phyloP scores from a whole-genome alignment of 1,140 invertebrate species.

The Drosophila burlai region DNA sequence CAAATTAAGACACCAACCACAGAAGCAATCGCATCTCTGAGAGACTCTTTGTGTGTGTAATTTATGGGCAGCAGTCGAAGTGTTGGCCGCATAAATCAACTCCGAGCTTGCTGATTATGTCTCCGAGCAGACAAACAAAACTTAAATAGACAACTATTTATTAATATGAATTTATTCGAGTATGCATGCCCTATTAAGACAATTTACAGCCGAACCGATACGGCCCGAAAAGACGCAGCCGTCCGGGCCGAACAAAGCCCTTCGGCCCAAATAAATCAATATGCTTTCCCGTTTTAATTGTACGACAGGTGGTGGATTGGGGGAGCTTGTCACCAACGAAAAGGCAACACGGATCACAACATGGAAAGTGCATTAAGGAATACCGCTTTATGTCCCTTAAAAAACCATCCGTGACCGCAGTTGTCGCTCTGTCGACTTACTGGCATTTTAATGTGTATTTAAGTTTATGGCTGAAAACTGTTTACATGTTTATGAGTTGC shows the following conservation, averaged over 20 bases:
- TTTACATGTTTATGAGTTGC: constrained; percentile 35
- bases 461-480: constrained; percentile 49
- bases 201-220: constrained; percentile 10
- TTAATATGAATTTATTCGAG: constrained; percentile 23
- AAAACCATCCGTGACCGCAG: constrained; percentile 32
- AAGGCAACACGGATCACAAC: constrained; percentile 32
- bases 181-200: constrained; percentile 20
- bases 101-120: constrained; percentile 15
- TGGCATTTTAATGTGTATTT: constrained; percentile 58
- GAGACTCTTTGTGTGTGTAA: constrained; percentile 9
- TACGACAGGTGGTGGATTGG: constrained; percentile 35
- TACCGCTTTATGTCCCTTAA: constrained; percentile 35
- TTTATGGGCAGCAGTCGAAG: constrained; percentile 14
- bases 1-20: constrained; percentile 12
- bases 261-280: constrained; percentile 63
- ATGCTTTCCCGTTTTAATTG: constrained; percentile 66
- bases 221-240: constrained; percentile 3
- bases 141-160: constrained; percentile 25
- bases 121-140: constrained; percentile 20
- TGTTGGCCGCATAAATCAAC: constrained; percentile 20
- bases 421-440: constrained; percentile 30
- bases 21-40: constrained; percentile 2
- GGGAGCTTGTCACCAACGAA: background rate
- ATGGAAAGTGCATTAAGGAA: constrained; percentile 70
- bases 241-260: constrained; percentile 16